Evolutionary conservation across 1,140 invertebrate species (phyloP), one percentile per base, ranked within the genome.

Genomic region (Sinella curviseta): DNA sequence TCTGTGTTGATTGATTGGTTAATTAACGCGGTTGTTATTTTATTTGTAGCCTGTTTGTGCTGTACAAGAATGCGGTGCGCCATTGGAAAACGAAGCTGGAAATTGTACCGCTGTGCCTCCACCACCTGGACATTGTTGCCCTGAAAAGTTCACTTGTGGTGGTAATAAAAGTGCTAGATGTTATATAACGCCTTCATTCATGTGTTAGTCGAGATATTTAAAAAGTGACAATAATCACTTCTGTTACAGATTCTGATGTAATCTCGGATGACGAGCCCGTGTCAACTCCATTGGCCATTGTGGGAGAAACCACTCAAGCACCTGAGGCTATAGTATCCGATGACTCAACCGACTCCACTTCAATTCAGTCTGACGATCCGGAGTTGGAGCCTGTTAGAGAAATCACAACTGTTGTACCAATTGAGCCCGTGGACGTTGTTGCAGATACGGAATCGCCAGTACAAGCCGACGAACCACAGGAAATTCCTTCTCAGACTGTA

Each of bases 61-160:
- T 57, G 93, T 97, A 1, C 94, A 96, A 88, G 93, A 96, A 86
- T 97, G 96, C 87, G 92, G 92, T 81, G 92, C 92, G 76, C 95
- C 95, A 39, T 90, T 95, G 88, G 90, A 94, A 85, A 92, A 91
- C 83, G n/a, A n/a, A n/a, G 89, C 92, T 57, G 93, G 93, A 85
- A 93, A 94, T 85, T 97, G 95, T 84, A 92, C 91, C 0, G 93
- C 95, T 0, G 84, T 93, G 79, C 90, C 92, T 73, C 91, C 92
- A 17, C 89, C 90, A 36, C 90, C 92, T 81, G 94, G 94, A 74
- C 90, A 95, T 86, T 97, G 95, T 84, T 97, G 95, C 85, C 95
- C 95, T 12, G 93, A 93, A 84, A 92, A 92, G 78, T 97, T 96
- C 85, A 90, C 94, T 78, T 97, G 95, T 86, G 81, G 85, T 86